phyloP scores from a whole-genome alignment of 1,140 invertebrate species.

The Paraescarpia echinospica region DNA sequence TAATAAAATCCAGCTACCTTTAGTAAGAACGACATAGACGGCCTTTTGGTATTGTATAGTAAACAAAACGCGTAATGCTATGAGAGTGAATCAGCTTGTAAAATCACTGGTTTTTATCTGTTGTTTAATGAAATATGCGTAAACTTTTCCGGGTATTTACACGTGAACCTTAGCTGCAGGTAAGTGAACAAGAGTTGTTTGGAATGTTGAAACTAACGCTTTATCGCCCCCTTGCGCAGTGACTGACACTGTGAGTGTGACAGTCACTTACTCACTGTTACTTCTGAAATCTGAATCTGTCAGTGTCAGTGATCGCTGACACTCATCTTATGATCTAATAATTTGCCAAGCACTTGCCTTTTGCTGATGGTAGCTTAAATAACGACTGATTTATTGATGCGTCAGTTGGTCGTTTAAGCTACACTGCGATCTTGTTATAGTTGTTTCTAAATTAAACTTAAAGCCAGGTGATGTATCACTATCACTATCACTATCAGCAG shows the following conservation, averaged over 20 bases:
- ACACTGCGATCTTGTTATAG: too few relatives aligned
- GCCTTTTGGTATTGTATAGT: not conserved
- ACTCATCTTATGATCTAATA: too few relatives aligned
- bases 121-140: not conserved
- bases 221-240: not conserved
- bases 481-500: too few relatives aligned
- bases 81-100: not conserved
- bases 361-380: not conserved
- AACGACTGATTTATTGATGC: not conserved
- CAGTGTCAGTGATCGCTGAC: too few relatives aligned
- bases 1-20: not conserved
- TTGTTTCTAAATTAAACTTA: too few relatives aligned
- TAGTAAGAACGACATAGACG: not conserved
- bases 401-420: not conserved
- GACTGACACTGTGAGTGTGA: not conserved
- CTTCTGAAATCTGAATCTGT: too few relatives aligned
- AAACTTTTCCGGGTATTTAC: not conserved
- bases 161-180: not conserved
- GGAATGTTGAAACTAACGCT: not conserved
- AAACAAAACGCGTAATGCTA: not conserved
- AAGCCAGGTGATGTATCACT: too few relatives aligned
- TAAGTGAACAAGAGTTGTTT: not conserved
- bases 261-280: not conserved
- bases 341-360: not conserved
- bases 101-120: not conserved